Evolutionary conservation across 2,113 vertebrate species (phyloP).

Genomic region (Onychostruthus taczanowskii): DNA sequence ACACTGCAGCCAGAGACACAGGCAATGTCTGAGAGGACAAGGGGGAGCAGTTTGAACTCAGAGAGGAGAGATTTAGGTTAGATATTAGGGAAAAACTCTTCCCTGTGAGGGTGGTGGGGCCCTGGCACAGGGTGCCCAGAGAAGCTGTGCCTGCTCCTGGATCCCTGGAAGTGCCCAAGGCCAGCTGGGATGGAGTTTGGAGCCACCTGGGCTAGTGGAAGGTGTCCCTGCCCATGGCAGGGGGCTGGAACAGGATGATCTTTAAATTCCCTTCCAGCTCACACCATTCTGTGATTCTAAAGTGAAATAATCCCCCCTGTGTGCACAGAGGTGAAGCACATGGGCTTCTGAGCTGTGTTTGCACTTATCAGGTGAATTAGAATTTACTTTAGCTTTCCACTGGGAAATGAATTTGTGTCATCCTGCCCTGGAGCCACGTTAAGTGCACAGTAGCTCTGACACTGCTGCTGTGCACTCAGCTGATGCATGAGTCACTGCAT

Average conservation of each 20-base stretch:
- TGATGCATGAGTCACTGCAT: neutral
- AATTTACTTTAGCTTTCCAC: neutral
- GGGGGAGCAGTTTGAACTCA: neutral
- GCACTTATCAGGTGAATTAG: neutral
- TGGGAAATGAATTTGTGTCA: neutral
- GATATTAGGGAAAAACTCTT: neutral
- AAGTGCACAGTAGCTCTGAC: neutral
- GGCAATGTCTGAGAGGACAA: neutral
- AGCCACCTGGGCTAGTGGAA: fast-evolving
- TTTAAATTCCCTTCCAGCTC: neutral
- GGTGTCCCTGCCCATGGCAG: neutral
- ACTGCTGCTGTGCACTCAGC: neutral
- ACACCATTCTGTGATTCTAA: neutral
- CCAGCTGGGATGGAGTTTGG: fast-evolving
- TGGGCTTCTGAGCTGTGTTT: neutral
- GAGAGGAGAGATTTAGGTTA: neutral
- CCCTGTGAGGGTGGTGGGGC: fast-evolving
- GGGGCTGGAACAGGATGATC: neutral
- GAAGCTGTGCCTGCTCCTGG: neutral
- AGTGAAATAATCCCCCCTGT: neutral
- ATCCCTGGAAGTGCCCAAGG: neutral
- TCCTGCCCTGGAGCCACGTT: neutral
- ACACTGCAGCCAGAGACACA: neutral
- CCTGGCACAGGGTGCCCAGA: neutral
- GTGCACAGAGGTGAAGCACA: neutral